phyloP scores from a whole-genome alignment of 2,113 vertebrate species.

The Cephalopterus ornatus region DNA sequence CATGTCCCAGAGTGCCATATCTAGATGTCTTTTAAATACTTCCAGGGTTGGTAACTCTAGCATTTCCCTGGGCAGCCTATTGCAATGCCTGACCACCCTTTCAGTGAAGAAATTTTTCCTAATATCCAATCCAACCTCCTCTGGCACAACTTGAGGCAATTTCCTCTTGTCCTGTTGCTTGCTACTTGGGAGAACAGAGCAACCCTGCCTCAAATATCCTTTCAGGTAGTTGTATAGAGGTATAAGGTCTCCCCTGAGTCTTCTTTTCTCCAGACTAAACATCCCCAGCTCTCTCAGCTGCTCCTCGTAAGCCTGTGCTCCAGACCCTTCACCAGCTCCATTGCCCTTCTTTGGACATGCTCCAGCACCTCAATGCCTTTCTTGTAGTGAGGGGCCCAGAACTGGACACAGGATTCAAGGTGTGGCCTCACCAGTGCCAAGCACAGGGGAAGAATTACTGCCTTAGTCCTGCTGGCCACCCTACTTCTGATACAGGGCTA shows the following conservation, averaged over 20 bases:
- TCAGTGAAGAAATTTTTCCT: neutral
- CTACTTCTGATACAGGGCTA: neutral
- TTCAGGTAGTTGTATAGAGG: neutral
- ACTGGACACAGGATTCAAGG: neutral
- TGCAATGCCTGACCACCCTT: neutral
- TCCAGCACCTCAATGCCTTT: neutral
- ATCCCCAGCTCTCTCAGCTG: neutral
- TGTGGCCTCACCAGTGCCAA: neutral
- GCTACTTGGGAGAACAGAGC: neutral
- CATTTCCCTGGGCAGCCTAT: neutral
- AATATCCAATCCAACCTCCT: neutral
- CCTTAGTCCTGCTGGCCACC: neutral
- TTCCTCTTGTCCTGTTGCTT: neutral
- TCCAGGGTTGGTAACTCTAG: neutral
- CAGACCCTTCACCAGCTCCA: neutral
- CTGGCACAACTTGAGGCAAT: neutral
- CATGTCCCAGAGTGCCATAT: neutral
- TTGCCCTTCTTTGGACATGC: neutral
- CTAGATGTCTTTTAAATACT: neutral
- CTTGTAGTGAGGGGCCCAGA: neutral
- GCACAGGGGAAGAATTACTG: neutral
- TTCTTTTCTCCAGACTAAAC: neutral
- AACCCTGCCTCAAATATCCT: neutral
- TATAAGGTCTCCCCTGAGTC: neutral
- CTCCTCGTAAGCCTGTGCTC: neutral